A percentile compares a stretch with the other conserved stretches of the same genome.
These are phyloP conservation scores for Euglossa dilemma DNA, from an alignment of 1,140 invertebrate species.

Conservation along the genomic window DNA sequence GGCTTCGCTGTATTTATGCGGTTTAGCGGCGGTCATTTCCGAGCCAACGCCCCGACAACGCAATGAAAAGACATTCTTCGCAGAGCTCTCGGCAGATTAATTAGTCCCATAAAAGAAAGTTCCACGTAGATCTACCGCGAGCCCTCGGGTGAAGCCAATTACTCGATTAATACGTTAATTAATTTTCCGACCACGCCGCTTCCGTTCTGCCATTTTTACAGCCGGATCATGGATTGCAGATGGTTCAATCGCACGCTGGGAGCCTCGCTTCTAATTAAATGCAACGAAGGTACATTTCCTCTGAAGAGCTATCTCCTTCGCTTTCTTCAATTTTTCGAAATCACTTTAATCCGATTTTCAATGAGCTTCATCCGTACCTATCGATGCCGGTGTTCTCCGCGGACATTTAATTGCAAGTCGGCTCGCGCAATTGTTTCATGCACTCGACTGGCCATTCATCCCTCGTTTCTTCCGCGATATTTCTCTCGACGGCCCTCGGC, in stretches of 20 bases:
- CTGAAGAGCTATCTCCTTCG: background rate
- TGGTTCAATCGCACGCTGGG: background rate
- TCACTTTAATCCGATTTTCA: background rate
- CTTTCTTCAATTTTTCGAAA: background rate
- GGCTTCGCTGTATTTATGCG: background rate
- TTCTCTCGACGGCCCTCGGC: background rate
- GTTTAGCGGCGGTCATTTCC: background rate
- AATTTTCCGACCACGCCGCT: background rate
- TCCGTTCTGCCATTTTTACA: background rate
- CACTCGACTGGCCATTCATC: background rate
- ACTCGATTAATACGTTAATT: constrained; percentile 41
- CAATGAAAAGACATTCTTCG: constrained; percentile 6
- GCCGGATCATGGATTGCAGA: background rate
- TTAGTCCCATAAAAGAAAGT: constrained; percentile 5
- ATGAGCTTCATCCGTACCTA: background rate
- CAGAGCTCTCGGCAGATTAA: constrained; percentile 28
- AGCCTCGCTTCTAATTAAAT: background rate
- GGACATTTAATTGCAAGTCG: background rate
- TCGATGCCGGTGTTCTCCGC: too few relatives aligned
- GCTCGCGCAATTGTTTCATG: background rate
- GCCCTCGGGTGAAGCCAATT: constrained; percentile 22
- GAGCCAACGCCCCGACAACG: background rate
- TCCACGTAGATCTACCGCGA: constrained; percentile 6
- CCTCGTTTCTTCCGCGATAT: background rate
- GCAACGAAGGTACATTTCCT: background rate